phyloP scores from a whole-genome alignment of 2,113 vertebrate genomes.

The Nymphicus hollandicus region DNA sequence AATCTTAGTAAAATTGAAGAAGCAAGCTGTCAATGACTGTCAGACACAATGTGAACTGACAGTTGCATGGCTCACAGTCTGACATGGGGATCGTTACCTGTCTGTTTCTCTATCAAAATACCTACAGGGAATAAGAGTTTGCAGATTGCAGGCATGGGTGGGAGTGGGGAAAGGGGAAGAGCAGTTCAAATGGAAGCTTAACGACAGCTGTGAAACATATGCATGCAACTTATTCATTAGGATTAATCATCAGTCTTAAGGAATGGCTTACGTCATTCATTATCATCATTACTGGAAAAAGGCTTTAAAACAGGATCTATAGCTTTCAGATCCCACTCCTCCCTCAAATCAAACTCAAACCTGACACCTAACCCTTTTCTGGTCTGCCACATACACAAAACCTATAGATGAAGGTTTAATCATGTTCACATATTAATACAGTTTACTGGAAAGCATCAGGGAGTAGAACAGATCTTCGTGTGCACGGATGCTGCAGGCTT shows the following conservation, averaged over 20 bases:
- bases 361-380: not conserved
- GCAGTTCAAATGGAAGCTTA: constrained; percentile 37
- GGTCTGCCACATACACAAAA: not conserved
- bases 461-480: not conserved
- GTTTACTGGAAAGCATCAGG: not conserved
- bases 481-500: not conserved
- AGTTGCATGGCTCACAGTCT: constrained; percentile 56
- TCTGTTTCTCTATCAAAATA: constrained; percentile 60
- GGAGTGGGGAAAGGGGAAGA: constrained; percentile 26
- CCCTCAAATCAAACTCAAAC: not conserved
- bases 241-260: constrained; percentile 50
- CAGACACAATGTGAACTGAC: constrained; percentile 62
- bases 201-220: constrained; percentile 47
- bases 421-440: not conserved
- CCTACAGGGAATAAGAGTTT: constrained; percentile 54
- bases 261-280: constrained; percentile 43
- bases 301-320: constrained; percentile 1
- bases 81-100: constrained; percentile 60
- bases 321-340: constrained; percentile 10
- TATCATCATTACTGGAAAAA: not conserved
- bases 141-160: constrained; percentile 50
- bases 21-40: constrained; percentile 65
- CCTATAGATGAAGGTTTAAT: not conserved
- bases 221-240: constrained; percentile 51
- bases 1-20: constrained; percentile 64